phyloP scores from a whole-genome alignment of 2,113 vertebrate species.

The Sisor rabdophorus region DNA sequence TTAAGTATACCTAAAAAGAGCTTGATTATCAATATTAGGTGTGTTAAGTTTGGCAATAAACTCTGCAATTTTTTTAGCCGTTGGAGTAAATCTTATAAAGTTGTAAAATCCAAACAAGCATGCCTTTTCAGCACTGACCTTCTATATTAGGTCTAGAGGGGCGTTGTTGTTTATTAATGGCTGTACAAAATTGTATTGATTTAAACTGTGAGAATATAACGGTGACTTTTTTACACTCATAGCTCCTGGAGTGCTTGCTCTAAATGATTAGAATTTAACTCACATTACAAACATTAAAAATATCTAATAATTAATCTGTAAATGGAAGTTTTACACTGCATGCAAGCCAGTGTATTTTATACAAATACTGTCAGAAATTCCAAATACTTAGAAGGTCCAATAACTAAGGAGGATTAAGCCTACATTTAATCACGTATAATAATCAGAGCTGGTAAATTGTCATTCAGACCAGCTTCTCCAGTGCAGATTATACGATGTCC shows the following conservation, averaged over 20 bases:
- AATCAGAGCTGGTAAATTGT: constrained; percentile 30
- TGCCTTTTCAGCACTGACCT: constrained; percentile 9
- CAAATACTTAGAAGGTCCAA: background rate
- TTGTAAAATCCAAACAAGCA: background rate
- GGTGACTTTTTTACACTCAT: constrained; percentile 1
- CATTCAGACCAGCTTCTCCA: constrained; percentile 22
- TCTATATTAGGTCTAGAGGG: background rate
- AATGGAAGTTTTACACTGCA: background rate
- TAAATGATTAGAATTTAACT: background rate
- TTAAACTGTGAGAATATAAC: constrained; percentile 3
- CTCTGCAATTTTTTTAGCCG: no score
- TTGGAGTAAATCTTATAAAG: background rate
- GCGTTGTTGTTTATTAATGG: background rate
- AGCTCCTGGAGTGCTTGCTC: background rate
- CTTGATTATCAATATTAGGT: no score
- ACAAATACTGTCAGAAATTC: background rate
- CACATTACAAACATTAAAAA: background rate
- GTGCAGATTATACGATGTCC: constrained; percentile 25
- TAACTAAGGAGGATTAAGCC: constrained; percentile 22
- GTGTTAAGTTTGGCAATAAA: no score
- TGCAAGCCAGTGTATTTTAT: constrained; percentile 1
- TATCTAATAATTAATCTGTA: background rate
- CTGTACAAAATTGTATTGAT: constrained; percentile 4
- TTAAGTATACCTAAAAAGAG: no score
- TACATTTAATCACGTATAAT: background rate